These are phyloP conservation scores for Globicephala melas DNA, from an alignment of 2,113 vertebrate species.

Conservation along the genomic window DNA sequence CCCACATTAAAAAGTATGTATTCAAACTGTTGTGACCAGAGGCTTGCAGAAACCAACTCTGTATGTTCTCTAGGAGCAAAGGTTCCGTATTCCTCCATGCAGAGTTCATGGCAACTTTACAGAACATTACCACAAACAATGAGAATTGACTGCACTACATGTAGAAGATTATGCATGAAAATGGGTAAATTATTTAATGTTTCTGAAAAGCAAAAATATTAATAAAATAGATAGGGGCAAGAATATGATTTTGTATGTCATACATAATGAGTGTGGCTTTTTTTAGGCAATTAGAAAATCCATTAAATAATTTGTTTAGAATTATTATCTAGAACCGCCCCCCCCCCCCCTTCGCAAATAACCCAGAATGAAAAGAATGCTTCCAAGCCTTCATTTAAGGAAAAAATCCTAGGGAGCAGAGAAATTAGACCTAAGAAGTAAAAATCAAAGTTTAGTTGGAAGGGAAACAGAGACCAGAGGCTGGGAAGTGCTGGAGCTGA, in stretches of 20 bases:
- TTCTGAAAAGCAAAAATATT: not conserved
- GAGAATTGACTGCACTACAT: not conserved
- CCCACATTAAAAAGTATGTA: not conserved
- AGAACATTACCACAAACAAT: not conserved
- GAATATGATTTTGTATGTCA: not conserved
- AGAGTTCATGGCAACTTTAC: not conserved
- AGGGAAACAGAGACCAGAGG: not conserved
- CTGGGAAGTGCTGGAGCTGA: not conserved
- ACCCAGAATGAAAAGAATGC: not conserved
- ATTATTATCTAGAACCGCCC: not conserved
- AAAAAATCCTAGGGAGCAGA: not conserved
- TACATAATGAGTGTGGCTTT: not conserved
- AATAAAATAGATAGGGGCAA: not conserved
- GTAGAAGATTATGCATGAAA: not conserved
- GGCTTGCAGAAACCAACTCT: not conserved
- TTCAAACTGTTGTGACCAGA: not conserved
- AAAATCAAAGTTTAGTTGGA: not conserved
- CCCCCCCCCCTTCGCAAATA: not conserved
- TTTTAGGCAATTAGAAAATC: not conserved
- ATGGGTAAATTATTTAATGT: not conserved
- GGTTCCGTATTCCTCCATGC: not conserved
- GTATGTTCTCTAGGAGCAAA: not conserved
- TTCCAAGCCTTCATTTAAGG: not conserved
- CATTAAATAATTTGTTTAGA: not conserved
- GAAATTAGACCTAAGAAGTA: not conserved